These are phyloP conservation scores for Epistrophe grossulariae DNA, from an alignment of 2,888 invertebrate genomes.

Conservation along the genomic window DNA sequence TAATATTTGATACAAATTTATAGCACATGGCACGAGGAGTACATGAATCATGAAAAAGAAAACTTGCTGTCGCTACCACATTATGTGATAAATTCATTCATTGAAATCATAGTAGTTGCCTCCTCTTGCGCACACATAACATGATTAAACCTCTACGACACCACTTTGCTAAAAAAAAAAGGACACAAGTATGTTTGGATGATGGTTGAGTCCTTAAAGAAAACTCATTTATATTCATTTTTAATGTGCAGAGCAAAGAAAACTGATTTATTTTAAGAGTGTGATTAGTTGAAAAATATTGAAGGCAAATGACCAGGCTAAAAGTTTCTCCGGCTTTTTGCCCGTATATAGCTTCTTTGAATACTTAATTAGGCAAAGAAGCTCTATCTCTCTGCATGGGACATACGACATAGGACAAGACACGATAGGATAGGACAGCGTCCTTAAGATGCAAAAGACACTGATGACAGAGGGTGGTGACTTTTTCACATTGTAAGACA, in stretches of 20 bases:
- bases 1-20: conserved; percentile 39
- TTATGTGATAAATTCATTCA: conserved; percentile 43
- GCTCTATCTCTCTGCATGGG: not conserved
- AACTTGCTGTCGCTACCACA: conserved; percentile 24
- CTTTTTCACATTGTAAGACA: not conserved
- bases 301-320: conserved; percentile 59
- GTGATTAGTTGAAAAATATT: conserved; percentile 35
- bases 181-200: not conserved
- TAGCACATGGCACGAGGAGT: conserved; percentile 32
- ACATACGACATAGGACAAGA: not conserved
- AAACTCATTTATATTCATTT: conserved; percentile 56
- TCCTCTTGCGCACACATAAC: not conserved
- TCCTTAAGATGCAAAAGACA: conserved; percentile 29
- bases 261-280: conserved; percentile 27
- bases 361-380: conserved; percentile 57
- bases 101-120: conserved; percentile 24
- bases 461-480: conserved; percentile 10
- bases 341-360: conserved; percentile 36
- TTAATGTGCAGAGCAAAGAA: conserved; percentile 21
- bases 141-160: conserved; percentile 1
- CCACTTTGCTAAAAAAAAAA: conserved; percentile 4
- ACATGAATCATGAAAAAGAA: conserved; percentile 24
- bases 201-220: not conserved
- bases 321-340: conserved; percentile 48
- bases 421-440: too few relatives aligned